These are phyloP conservation scores for Rhynchophorus ferrugineus DNA, from an alignment of 1,140 invertebrate species.

Conservation along the genomic window DNA sequence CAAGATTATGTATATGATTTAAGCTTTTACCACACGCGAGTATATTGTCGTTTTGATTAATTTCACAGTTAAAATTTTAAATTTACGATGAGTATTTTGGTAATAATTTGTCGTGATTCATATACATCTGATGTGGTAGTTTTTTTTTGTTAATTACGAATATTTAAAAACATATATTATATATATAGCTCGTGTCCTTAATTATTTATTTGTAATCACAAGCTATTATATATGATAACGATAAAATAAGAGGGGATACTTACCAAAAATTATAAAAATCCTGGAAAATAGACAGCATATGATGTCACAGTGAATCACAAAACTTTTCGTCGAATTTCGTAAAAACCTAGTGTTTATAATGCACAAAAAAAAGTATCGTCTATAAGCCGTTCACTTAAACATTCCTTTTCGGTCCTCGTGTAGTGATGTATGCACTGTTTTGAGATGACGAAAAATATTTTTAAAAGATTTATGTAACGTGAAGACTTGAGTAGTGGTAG, in stretches of 20 bases:
- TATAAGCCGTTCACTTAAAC: too few relatives aligned
- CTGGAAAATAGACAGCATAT: not conserved
- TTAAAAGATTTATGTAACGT: not conserved
- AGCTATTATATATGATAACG: not conserved
- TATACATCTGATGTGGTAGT: not conserved
- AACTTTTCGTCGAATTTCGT: too few relatives aligned
- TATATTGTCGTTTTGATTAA: constrained; percentile 10
- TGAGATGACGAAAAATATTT: not conserved
- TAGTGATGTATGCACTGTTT: too few relatives aligned
- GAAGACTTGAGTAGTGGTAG: constrained; percentile 10
- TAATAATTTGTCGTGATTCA: not conserved
- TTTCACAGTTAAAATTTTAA: not conserved
- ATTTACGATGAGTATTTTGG: constrained; percentile 1
- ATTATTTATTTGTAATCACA: not conserved
- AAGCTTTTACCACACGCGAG: constrained; percentile 10
- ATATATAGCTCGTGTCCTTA: constrained; percentile 1
- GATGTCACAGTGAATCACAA: not conserved
- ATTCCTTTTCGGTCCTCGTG: too few relatives aligned
- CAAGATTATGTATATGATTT: constrained; percentile 13
- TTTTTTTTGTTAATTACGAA: not conserved
- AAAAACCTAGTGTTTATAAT: too few relatives aligned
- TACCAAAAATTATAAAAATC: not conserved
- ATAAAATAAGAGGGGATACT: not conserved
- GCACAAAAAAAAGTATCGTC: too few relatives aligned
- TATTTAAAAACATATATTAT: not conserved